phyloP scores from a whole-genome alignment of 2,797 vertebrate genomes.

The Pantherophis vulpinus region DNA sequence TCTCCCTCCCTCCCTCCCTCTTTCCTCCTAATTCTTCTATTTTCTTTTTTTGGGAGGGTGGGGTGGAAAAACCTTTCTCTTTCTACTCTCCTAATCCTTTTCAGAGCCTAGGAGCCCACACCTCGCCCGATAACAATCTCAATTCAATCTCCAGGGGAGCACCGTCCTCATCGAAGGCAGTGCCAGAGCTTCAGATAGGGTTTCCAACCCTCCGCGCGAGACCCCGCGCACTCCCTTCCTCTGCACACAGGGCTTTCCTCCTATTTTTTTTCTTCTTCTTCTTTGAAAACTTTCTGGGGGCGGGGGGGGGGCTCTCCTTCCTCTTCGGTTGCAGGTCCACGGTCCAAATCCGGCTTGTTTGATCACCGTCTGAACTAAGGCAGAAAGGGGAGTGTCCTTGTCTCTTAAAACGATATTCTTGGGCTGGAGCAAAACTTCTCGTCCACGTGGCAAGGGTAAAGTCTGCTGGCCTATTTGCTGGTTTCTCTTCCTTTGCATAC shows the following conservation, averaged over 20 bases:
- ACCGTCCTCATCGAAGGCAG: no score
- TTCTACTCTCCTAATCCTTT: not conserved
- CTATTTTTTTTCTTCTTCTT: not conserved
- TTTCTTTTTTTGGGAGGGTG: not conserved
- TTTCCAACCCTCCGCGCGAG: not conserved
- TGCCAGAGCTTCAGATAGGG: not conserved
- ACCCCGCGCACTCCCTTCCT: not conserved
- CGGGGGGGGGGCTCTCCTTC: not conserved
- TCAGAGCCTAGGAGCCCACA: not conserved
- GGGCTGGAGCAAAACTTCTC: not conserved
- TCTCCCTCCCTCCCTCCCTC: not conserved
- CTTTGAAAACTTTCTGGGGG: not conserved
- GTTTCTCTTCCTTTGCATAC: not conserved
- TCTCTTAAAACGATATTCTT: not conserved
- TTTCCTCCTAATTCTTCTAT: not conserved
- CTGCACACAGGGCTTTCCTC: not conserved
- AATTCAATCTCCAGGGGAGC: no score
- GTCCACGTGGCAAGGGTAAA: not conserved
- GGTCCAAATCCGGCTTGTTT: no score
- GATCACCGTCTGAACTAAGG: not conserved
- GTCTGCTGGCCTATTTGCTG: not conserved
- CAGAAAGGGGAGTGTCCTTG: rapidly evolving
- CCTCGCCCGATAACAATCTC: not conserved
- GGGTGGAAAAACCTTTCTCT: not conserved
- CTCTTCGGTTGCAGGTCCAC: not conserved